Evolutionary conservation across 2,888 invertebrate species (phyloP).

Genomic region (Plagiodera versicolora): DNA sequence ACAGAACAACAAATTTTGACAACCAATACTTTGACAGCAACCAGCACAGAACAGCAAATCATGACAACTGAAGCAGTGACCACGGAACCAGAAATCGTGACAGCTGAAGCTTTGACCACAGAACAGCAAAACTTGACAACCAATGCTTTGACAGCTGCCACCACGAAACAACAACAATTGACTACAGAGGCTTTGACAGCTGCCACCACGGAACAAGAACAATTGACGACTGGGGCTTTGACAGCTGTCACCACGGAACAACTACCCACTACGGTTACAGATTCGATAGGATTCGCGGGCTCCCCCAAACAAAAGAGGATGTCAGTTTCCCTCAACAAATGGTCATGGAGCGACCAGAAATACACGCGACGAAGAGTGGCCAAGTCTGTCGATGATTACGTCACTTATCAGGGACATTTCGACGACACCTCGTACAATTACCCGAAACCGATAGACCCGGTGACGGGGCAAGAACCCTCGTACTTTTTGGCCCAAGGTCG

Average conservation of each 20-base stretch:
- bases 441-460: conserved; percentile 17
- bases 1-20: background rate
- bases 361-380: background rate
- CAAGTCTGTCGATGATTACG: background rate
- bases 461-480: conserved; percentile 40
- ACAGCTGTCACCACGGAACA: too few species aligned
- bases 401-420: background rate
- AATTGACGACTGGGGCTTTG: too few species aligned
- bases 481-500: conserved; percentile 54
- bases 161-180: too few species aligned
- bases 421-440: conserved; percentile 1
- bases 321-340: background rate
- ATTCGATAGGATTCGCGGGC: background rate
- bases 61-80: background rate
- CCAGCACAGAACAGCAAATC: background rate
- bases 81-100: too few species aligned
- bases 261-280: too few species aligned
- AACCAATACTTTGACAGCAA: background rate
- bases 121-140: too few species aligned
- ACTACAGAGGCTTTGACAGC: background rate
- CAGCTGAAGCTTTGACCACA: too few species aligned
- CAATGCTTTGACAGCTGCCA: too few species aligned
- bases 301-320: background rate
- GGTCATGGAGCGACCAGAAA: background rate
- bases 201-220: too few species aligned